Conservation (phyloP, 2,888 invertebrate genomes). For the Diachrysia chrysitis region DNA sequence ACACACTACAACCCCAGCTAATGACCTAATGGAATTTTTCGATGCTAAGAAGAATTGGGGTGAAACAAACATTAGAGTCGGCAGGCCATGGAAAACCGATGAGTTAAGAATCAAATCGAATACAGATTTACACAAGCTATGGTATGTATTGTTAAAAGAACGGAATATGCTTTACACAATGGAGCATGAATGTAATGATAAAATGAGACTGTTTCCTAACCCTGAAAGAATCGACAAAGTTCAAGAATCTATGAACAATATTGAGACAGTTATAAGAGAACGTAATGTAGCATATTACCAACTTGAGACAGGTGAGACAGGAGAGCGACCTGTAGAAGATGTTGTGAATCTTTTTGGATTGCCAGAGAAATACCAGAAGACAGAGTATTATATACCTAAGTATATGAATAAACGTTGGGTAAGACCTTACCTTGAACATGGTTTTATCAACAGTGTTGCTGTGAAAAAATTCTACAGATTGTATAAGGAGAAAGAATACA, state of each 20-base stretch:
- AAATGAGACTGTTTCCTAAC: conserved; percentile 93
- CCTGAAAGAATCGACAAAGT: conserved; percentile 98
- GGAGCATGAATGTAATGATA: conserved; percentile 94
- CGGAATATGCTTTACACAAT: conserved; percentile 98
- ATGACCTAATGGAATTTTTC: conserved; percentile 96
- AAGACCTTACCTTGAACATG: conserved; percentile 87
- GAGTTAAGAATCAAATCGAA: conserved; percentile 98
- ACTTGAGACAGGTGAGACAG: conserved; percentile 96
- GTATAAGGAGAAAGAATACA: conserved; percentile 91
- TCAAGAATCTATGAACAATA: conserved; percentile 97
- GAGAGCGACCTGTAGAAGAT: conserved; percentile 92
- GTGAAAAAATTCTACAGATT: conserved; percentile 88
- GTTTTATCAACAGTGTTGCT: conserved; percentile 87
- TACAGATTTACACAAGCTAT: conserved; percentile 98
- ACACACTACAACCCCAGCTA: conserved; percentile 77
- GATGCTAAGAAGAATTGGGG: conserved; percentile 96
- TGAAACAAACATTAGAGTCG: conserved; percentile 92
- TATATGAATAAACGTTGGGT: conserved; percentile 91
- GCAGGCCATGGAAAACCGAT: conserved; percentile 96
- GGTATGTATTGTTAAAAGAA: conserved; percentile 97
- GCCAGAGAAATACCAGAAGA: conserved; percentile 86
- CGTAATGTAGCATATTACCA: conserved; percentile 96
- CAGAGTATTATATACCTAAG: conserved; percentile 91
- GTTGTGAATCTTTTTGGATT: conserved; percentile 90
- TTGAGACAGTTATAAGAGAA: conserved; percentile 97